Evolutionary conservation across 1,140 invertebrate genomes (phyloP), one percentile per base, ranked within the genome.

Genomic region (Xylocopa sonorina): DNA sequence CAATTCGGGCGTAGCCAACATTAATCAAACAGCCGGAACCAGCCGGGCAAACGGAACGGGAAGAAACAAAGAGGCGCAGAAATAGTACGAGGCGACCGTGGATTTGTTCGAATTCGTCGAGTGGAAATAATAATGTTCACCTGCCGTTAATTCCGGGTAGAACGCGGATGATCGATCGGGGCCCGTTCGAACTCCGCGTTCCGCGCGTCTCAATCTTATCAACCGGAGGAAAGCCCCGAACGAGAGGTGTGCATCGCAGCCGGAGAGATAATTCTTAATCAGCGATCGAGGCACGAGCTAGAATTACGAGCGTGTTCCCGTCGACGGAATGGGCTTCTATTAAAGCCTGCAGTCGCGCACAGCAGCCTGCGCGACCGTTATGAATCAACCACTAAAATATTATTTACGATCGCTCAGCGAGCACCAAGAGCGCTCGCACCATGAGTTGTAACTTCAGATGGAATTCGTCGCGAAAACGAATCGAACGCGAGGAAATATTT

Each of bases 201-300:
- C 18, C 9, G 9, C 3, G 21, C 4, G 1, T 4, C 21, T 76
- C n/a, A n/a, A 76, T 76, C 74, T 76, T 76, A 76, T 76, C 62
- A n/a, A 34, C 6, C 16, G 38, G 27, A 41, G 32, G 9, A 62
- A 24, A 64, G 14, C n/a, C n/a, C n/a, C n/a, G 16, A 27, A 48
- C 6, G 32, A 21, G 14, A 38, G 29, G 64, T 51, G 64, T 38
- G 24, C 43, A 41, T 75, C 60, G 32, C 58, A 34, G 7, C 32
- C n/a, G n/a, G n/a, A n/a, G 53, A 64, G 72, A 75, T 75, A 75
- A 75, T 66, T n/a, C 6, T 53, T 43, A 75, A 75, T 75, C 72
- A 38, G 50, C 46, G 72, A 66, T 51, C 72, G 58, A 51, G 34
- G 50, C 69, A 16, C 51, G n/a, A 57, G 51, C 18, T 55, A 21